A percentile compares a stretch with the other conserved stretches of the same genome.
Evolutionary conservation across 2,113 vertebrate genomes (phyloP).

Genomic region (Chamaea fasciata): DNA sequence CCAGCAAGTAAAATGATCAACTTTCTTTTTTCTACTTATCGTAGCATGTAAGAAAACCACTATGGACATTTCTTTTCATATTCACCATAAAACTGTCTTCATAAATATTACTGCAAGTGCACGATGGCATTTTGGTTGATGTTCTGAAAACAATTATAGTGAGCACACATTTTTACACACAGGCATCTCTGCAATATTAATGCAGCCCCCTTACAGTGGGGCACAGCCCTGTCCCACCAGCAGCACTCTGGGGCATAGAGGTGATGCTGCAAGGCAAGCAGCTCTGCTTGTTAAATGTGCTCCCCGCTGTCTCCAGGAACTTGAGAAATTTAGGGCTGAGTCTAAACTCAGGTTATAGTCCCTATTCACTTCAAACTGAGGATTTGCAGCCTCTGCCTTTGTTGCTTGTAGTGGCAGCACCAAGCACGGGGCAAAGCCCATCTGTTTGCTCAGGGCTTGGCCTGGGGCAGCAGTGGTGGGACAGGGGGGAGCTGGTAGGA

Average conservation of each 20-base stretch:
- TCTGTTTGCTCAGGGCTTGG: background rate
- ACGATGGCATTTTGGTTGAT: background rate
- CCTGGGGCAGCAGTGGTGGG: rapidly evolving
- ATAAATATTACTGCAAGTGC: background rate
- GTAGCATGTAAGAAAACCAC: background rate
- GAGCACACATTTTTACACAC: background rate
- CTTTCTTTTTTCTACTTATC: background rate
- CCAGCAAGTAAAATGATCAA: background rate
- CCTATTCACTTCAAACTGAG: background rate
- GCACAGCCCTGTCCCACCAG: background rate
- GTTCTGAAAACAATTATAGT: background rate
- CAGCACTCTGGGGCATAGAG: background rate
- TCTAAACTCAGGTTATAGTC: background rate
- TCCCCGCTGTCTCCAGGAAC: background rate
- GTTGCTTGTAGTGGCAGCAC: background rate
- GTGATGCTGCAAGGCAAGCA: background rate
- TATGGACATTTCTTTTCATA: background rate
- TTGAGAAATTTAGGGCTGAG: background rate
- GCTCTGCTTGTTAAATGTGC: background rate
- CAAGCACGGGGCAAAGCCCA: background rate
- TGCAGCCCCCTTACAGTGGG: rapidly evolving
- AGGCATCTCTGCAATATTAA: background rate
- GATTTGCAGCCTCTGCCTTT: background rate
- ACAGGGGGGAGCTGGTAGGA: background rate
- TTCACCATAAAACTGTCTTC: background rate